Evolutionary conservation across 2,797 vertebrate species (phyloP).

Genomic region (Esox lucius): DNA sequence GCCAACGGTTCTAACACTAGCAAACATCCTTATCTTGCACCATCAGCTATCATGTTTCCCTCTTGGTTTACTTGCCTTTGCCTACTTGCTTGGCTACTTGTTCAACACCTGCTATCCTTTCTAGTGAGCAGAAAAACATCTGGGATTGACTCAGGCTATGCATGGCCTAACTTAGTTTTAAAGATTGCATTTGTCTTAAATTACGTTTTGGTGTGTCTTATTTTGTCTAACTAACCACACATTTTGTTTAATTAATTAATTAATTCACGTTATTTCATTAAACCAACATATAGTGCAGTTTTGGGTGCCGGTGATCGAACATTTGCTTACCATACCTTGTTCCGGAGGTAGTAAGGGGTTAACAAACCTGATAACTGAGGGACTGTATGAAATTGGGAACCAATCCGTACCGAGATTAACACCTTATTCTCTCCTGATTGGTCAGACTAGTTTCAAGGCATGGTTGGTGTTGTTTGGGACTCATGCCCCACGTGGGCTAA

Average conservation of each 20-base stretch:
- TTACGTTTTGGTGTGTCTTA: background rate
- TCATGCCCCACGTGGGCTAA: slow-evolving; percentile 73
- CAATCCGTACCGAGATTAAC: slow-evolving; percentile 77
- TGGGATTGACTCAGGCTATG: background rate
- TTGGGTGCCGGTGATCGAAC: background rate
- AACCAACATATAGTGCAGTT: background rate
- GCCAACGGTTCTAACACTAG: background rate
- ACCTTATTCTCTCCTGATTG: slow-evolving; percentile 67
- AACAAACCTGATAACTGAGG: slow-evolving; percentile 76
- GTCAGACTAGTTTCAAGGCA: slow-evolving; percentile 43
- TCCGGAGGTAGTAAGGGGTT: slow-evolving; percentile 74
- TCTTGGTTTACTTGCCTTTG: background rate
- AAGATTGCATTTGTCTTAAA: background rate
- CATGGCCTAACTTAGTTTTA: background rate
- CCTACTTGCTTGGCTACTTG: background rate
- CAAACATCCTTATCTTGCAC: background rate
- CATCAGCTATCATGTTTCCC: background rate
- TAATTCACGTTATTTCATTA: background rate
- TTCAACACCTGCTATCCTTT: slow-evolving; percentile 4
- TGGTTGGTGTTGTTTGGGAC: slow-evolving; percentile 50
- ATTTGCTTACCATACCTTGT: slow-evolving; percentile 15
- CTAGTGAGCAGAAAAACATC: slow-evolving; percentile 1
- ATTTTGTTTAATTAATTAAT: background rate
- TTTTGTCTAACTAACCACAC: background rate
- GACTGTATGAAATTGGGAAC: slow-evolving; percentile 63